These are phyloP conservation scores for Lepisosteus osseus DNA, from an alignment of 2,113 vertebrate species.

Conservation along the genomic window DNA sequence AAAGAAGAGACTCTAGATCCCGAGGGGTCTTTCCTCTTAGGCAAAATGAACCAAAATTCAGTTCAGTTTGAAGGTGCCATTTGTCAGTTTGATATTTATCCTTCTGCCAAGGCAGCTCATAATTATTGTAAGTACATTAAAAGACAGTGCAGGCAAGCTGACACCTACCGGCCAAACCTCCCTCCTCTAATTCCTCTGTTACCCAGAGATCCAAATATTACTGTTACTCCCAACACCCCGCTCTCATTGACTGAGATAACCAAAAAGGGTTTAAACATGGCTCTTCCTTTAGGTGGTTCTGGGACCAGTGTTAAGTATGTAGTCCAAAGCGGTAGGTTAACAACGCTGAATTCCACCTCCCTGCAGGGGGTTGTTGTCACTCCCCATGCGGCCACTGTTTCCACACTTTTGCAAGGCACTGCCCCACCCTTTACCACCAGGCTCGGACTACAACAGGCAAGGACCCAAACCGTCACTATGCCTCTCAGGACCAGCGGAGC, in stretches of 20 bases:
- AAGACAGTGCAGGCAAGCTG: conserved; percentile 88
- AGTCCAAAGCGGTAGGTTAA: conserved; percentile 17
- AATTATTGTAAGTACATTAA: conserved; percentile 96
- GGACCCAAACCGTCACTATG: conserved; percentile 36
- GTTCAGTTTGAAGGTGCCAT: conserved; percentile 92
- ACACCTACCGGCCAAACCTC: conserved; percentile 72
- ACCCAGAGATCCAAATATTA: conserved; percentile 60
- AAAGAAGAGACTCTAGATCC: conserved; percentile 78
- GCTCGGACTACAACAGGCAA: conserved; percentile 39
- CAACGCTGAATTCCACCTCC: conserved; percentile 24
- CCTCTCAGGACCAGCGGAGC: conserved; percentile 33
- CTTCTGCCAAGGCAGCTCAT: conserved; percentile 87
- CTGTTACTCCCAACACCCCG: conserved; percentile 41
- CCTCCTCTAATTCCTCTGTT: conserved; percentile 70
- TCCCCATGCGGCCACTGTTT: conserved; percentile 21
- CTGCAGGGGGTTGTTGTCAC: conserved; percentile 13
- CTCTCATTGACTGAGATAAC: conserved; percentile 30
- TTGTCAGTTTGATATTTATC: conserved; percentile 95
- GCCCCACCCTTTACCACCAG: conserved; percentile 40
- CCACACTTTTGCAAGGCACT: conserved; percentile 33
- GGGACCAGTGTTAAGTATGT: conserved; percentile 39
- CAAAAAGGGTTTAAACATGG: conserved; percentile 29
- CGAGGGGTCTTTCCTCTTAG: conserved; percentile 85
- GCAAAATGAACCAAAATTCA: conserved; percentile 80
- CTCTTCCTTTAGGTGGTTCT: conserved; percentile 34